These are phyloP conservation scores for Platyrinchus mystaceus DNA, from an alignment of 2,797 vertebrate species.

Conservation along the genomic window DNA sequence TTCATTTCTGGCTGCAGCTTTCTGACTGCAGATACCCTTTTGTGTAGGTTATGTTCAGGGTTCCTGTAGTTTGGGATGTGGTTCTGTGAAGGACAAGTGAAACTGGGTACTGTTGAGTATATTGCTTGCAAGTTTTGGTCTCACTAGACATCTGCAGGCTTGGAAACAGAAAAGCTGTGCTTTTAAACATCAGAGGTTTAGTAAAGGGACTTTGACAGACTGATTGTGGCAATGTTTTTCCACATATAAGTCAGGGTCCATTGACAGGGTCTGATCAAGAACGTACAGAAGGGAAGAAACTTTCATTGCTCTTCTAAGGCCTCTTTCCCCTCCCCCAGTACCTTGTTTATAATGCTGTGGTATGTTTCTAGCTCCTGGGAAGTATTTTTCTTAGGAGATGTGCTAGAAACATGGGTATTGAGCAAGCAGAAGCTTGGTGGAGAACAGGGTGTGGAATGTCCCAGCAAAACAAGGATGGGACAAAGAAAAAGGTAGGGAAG, in stretches of 20 bases:
- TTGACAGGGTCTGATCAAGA: neutral
- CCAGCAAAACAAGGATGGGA: neutral
- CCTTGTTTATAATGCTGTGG: neutral
- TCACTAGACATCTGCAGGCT: neutral
- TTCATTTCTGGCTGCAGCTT: neutral
- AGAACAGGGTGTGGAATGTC: slow-evolving; percentile 1
- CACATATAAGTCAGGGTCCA: accelerated
- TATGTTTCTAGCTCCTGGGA: slow-evolving; percentile 4
- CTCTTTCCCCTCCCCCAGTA: neutral
- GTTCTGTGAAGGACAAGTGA: neutral
- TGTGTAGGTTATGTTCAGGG: neutral
- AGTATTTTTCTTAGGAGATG: slow-evolving; percentile 16
- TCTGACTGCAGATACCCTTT: neutral
- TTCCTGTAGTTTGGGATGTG: neutral
- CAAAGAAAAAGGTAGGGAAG: accelerated
- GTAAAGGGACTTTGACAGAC: neutral
- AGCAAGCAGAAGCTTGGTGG: neutral
- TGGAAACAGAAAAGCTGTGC: neutral
- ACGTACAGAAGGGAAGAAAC: neutral
- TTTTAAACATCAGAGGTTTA: neutral
- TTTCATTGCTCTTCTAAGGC: neutral
- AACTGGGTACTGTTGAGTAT: neutral
- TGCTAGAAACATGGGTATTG: slow-evolving; percentile 2
- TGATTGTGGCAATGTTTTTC: neutral
- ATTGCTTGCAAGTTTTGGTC: neutral